Evolutionary conservation across 2,797 vertebrate genomes (phyloP).

Genomic region (Fistularia commersonii): DNA sequence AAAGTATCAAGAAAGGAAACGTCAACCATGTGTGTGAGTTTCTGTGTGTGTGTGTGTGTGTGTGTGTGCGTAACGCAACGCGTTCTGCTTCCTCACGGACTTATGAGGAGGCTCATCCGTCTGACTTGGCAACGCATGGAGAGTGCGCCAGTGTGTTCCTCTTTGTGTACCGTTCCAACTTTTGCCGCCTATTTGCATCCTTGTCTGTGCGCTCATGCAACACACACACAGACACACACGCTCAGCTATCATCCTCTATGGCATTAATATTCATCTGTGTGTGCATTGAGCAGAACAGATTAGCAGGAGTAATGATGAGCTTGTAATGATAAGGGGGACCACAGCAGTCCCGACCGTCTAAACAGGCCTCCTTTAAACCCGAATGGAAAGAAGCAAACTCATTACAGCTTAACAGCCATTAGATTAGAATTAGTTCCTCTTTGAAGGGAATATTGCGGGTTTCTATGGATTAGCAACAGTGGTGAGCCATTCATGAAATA

Average conservation of each 20-base stretch:
- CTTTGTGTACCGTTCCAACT: constrained; percentile 36
- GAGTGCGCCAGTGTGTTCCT: constrained; percentile 13
- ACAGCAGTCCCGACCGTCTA: constrained; percentile 57
- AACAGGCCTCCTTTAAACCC: constrained; percentile 65
- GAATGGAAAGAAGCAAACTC: constrained; percentile 60
- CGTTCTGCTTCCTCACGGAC: constrained; percentile 33
- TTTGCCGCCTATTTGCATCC: constrained; percentile 49
- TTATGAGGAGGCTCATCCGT: constrained; percentile 42
- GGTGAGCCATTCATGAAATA: constrained; percentile 29
- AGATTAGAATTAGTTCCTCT: constrained; percentile 71
- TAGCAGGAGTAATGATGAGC: constrained; percentile 72
- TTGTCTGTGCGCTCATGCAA: constrained; percentile 45
- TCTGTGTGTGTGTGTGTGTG: constrained; percentile 4
- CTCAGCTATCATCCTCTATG: constrained; percentile 58
- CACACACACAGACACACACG: constrained; percentile 16
- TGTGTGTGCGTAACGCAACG: constrained; percentile 16
- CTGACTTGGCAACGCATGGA: constrained; percentile 41
- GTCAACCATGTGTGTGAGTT: constrained; percentile 2
- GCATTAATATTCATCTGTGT: constrained; percentile 72
- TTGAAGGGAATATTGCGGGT: constrained; percentile 57
- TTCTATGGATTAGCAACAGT: constrained; percentile 52
- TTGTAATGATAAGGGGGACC: constrained; percentile 70
- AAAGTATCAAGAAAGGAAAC: constrained; percentile 35
- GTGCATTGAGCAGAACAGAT: constrained; percentile 71
- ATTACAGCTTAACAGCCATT: constrained; percentile 70